These are phyloP conservation scores for Steinernema carpocapsae DNA, from an alignment of 2,888 invertebrate species.

Conservation along the genomic window DNA sequence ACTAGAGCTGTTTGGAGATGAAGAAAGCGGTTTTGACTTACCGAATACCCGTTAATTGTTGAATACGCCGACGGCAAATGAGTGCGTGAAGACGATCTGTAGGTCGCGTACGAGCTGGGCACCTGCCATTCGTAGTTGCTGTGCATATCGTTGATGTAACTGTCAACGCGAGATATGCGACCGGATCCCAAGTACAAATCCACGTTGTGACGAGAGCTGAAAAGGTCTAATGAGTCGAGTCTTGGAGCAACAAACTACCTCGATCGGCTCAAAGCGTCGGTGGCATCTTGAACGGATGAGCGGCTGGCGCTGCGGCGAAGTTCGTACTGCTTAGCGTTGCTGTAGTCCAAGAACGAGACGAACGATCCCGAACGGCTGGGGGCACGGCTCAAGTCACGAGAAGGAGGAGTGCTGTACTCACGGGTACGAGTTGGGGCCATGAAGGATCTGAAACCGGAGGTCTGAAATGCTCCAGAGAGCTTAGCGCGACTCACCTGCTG, in stretches of 20 bases:
- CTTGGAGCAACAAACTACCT: conserved; percentile 41
- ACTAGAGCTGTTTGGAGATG: background rate
- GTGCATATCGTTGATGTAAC: conserved; percentile 65
- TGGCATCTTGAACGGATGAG: conserved; percentile 60
- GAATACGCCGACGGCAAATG: conserved; percentile 52
- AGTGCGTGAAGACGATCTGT: conserved; percentile 61
- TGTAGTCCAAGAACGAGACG: conserved; percentile 67
- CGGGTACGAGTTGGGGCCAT: conserved; percentile 65
- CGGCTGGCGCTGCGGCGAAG: conserved; percentile 60
- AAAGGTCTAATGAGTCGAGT: conserved; percentile 30
- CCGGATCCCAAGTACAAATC: conserved; percentile 65
- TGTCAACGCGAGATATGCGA: conserved; percentile 67
- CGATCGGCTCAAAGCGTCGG: conserved; percentile 61
- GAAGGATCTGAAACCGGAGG: conserved; percentile 43
- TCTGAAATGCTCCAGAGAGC: background rate
- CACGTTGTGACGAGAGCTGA: conserved; percentile 64
- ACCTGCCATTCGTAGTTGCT: conserved; percentile 64
- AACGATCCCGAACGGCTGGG: conserved; percentile 64
- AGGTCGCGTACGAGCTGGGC: conserved; percentile 64
- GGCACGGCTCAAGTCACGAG: conserved; percentile 56
- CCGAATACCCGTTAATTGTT: conserved; percentile 60
- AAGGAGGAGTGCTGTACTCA: conserved; percentile 67
- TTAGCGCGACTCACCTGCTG: conserved; percentile 47
- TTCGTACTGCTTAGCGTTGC: conserved; percentile 64
- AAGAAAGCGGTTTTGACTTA: conserved; percentile 44